Base-by-base conservation (phyloP, 2,888 invertebrate genomes). In the Villa cingulata region DNA sequence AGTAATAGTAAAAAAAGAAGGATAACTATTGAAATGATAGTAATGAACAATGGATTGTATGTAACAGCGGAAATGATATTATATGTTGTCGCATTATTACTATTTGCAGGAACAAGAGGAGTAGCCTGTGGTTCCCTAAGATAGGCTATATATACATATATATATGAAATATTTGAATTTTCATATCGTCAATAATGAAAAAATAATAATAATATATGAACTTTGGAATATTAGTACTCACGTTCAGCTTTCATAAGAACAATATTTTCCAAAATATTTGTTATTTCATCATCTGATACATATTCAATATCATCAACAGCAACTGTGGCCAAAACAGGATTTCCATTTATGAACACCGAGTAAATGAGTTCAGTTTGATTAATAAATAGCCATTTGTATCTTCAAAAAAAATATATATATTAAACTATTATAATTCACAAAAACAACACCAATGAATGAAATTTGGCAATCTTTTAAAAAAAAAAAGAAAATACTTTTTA, bases 211-310 rank as follows among this genome's bases (percentile, higher is more conserved):
- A n/a, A n/a, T 3, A n/a, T 34, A 6, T 14, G 27, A 9, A 9
- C 27, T 10, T 27, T 27, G 2, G 6, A 27, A 32, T 29, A 9
- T 20, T 17, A 20, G 37, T 37, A 73, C 80, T 80, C 73, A 88
- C 88, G 88, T 73, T 88, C 86, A 49, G 88, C 86, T 70, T 87
- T 88, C 55, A 86, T 83, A 43, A 83, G 76, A 42, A 87, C 78
- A 1, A 81, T 78, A 51, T 82, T 83, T 6, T 86, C 86, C 44
- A 89, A 70, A 54, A 84, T 81, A 20, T 74, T 71, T 0, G 79
- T 77, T 0, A 85, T 86, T 65, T 89, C 88, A 34, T 78, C 78
- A 46, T 85, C 81, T 6, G 81, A 76, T 4, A 89, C 78, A n/a
- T 87, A 71, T 48, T 78, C 73, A 87, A 89, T 88, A 59, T 88